A percentile compares a stretch with the other conserved stretches of the same genome.
Conservation (phyloP, 2,797 vertebrate species). For the Xenopus petersii region DNA sequence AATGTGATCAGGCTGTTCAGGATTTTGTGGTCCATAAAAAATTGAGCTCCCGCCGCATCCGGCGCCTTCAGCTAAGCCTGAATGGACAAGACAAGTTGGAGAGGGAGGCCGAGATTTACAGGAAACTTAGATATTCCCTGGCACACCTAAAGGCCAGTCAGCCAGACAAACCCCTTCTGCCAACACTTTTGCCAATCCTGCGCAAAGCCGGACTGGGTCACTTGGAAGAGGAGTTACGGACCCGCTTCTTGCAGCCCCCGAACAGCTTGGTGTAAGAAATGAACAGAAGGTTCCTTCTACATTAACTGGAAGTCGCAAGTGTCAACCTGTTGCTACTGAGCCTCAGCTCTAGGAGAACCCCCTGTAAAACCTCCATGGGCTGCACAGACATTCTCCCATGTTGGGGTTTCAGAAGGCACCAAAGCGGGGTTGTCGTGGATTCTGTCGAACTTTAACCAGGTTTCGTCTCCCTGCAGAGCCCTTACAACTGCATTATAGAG, state of each 20-base stretch:
- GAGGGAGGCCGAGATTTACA: background rate
- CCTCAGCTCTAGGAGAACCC: no score
- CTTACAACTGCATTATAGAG: no score
- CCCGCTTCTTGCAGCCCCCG: constrained; percentile 12
- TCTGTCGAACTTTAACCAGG: no score
- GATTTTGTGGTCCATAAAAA: constrained; percentile 57
- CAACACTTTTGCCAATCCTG: constrained; percentile 35
- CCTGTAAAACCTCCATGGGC: no score
- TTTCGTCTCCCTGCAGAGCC: no score
- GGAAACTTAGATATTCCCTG: constrained; percentile 51
- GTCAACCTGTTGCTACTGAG: no score
- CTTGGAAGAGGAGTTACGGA: constrained; percentile 35
- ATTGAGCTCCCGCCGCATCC: constrained; percentile 15
- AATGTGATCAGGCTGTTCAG: constrained; percentile 52
- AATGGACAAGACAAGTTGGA: fast-evolving
- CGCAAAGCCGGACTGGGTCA: background rate
- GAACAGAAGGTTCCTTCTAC: no score
- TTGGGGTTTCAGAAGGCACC: no score
- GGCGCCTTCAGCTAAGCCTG: constrained; percentile 49
- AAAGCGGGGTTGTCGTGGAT: no score
- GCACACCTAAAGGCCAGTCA: background rate
- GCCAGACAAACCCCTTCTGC: background rate
- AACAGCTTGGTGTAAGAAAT: background rate
- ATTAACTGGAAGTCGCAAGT: no score
- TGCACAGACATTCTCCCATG: no score